phyloP scores from a whole-genome alignment of 2,113 vertebrate genomes.

The Nothoprocta pentlandii region DNA sequence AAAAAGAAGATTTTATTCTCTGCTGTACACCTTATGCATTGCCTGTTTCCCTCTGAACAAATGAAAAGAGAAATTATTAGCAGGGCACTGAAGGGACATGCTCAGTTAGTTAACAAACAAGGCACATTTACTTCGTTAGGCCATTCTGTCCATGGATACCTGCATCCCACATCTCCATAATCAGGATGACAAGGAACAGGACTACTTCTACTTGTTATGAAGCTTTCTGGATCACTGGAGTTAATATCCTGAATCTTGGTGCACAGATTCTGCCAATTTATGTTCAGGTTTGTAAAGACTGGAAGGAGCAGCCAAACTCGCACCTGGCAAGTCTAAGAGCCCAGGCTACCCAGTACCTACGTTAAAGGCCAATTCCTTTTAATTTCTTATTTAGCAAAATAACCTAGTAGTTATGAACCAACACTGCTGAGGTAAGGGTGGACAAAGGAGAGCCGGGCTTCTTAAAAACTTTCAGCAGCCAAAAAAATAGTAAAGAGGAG shows the following conservation, averaged over 20 bases:
- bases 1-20: not conserved
- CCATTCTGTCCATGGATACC: not conserved
- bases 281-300: not conserved
- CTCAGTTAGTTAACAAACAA: constrained; percentile 30
- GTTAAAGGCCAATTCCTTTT: not conserved
- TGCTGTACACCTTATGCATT: not conserved
- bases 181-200: constrained; percentile 29
- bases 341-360: not conserved
- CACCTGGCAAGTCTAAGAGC: rapidly evolving
- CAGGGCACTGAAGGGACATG: not conserved
- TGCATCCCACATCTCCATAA: constrained; percentile 36
- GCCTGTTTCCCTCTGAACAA: not conserved
- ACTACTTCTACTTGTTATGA: not conserved
- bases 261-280: constrained; percentile 11
- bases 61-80: not conserved
- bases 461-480: not conserved
- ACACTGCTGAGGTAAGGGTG: rapidly evolving
- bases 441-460: not conserved
- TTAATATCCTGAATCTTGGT: not conserved
- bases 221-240: constrained; percentile 46
- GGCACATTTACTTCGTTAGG: not conserved
- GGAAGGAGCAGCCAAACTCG: not conserved
- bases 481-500: not conserved
- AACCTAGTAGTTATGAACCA: not conserved
- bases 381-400: not conserved